Percentiles rank a stretch among this genome's conserved stretches.
Evolutionary conservation across 2,888 invertebrate species (phyloP).

Genomic region (Schizaphis graminum): DNA sequence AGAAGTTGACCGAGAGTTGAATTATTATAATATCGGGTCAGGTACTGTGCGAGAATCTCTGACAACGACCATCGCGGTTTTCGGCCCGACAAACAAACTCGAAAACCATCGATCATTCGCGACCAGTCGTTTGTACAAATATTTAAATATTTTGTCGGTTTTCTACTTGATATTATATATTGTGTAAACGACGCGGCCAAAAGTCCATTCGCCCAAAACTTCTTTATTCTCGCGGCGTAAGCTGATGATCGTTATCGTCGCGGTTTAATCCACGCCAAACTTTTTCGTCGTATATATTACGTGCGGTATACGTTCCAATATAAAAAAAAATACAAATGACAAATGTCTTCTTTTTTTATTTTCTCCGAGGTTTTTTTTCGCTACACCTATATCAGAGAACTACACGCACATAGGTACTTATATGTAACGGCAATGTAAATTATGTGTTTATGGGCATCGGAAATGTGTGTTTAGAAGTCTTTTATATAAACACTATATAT

Average conservation of each 20-base stretch:
- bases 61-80: neutral
- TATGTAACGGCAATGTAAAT: constrained; percentile 33
- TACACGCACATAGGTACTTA: neutral
- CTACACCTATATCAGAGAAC: neutral
- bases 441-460: constrained; percentile 51
- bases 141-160: constrained; percentile 51
- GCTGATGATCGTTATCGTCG: neutral
- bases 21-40: constrained; percentile 50
- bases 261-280: constrained; percentile 1
- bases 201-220: neutral
- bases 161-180: neutral
- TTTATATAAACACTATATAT: constrained; percentile 49
- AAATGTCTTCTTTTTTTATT: neutral
- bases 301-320: neutral
- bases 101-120: constrained; percentile 53
- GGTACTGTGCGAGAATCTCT: constrained; percentile 35
- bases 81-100: constrained; percentile 38
- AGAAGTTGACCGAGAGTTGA: constrained; percentile 53
- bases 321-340: constrained; percentile 7
- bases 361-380: neutral
- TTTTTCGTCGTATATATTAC: neutral
- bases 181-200: neutral
- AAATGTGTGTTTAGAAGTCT: constrained; percentile 56
- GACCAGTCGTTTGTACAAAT: constrained; percentile 31
- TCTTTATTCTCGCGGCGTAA: neutral